phyloP scores from a whole-genome alignment of 2,888 invertebrate species.

The Pristionchus japonicus region DNA sequence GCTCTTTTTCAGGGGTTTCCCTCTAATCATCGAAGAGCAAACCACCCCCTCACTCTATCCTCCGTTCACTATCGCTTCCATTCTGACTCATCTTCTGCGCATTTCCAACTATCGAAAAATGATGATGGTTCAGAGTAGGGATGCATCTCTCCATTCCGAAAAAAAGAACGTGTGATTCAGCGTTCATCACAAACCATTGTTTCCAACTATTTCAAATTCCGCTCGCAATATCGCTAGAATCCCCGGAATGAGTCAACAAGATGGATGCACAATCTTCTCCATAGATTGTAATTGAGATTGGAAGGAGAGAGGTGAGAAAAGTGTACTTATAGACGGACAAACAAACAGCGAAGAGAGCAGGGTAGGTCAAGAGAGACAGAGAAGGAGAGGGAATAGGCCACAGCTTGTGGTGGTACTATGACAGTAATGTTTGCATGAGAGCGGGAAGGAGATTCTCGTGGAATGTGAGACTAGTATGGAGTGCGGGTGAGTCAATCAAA shows the following conservation, averaged over 20 bases:
- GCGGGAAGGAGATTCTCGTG: background rate
- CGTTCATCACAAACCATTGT: background rate
- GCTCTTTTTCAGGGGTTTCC: background rate
- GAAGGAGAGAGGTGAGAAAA: slow-evolving; percentile 1
- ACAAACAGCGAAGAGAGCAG: background rate
- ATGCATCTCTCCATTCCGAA: background rate
- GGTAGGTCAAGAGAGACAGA: background rate
- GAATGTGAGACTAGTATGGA: slow-evolving; percentile 9
- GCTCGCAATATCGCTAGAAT: background rate
- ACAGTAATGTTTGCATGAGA: slow-evolving; percentile 27
- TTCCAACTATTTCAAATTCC: background rate
- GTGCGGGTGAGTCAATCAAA: background rate
- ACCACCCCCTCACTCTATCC: background rate
- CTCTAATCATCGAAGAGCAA: background rate
- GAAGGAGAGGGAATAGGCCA: background rate
- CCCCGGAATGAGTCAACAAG: background rate
- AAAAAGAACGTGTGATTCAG: background rate
- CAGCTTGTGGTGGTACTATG: slow-evolving; percentile 4
- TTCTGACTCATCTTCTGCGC: background rate
- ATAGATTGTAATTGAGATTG: slow-evolving; percentile 14
- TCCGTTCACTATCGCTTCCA: background rate
- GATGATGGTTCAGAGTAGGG: background rate
- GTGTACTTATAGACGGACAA: slow-evolving; percentile 30
- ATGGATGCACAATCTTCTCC: background rate
- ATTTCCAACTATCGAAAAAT: background rate